Percentiles rank a stretch among this genome's conserved stretches.
phyloP scores from a whole-genome alignment of 2,797 vertebrate species.

The Rhinichthys osculus region DNA sequence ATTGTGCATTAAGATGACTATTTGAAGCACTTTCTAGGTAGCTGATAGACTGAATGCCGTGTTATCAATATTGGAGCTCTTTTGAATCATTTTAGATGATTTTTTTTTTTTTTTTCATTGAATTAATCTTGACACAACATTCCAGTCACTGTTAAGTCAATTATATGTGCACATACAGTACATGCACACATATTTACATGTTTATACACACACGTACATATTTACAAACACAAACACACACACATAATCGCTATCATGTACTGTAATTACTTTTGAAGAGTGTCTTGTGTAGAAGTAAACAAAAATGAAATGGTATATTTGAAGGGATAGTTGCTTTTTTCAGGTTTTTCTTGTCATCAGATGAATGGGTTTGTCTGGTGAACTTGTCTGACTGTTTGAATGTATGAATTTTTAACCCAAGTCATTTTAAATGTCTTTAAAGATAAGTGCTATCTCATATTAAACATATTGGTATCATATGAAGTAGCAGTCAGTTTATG shows the following conservation, averaged over 20 bases:
- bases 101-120: conserved; percentile 44
- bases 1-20: conserved; percentile 58
- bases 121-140: conserved; percentile 62
- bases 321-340: conserved; percentile 52
- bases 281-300: conserved; percentile 47
- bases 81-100: conserved; percentile 48
- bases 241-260: conserved; percentile 55
- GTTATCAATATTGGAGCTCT: conserved; percentile 58
- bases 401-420: conserved; percentile 60
- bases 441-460: conserved; percentile 53
- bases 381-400: conserved; percentile 53
- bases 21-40: conserved; percentile 63
- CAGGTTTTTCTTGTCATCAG: conserved; percentile 55
- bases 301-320: conserved; percentile 28
- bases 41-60: conserved; percentile 60
- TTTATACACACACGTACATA: conserved; percentile 26
- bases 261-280: conserved; percentile 62
- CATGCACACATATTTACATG: conserved; percentile 10
- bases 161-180: conserved; percentile 42
- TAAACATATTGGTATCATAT: conserved; percentile 56
- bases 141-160: conserved; percentile 62
- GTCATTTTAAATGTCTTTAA: conserved; percentile 58
- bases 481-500: conserved; percentile 51
- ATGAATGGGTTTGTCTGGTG: conserved; percentile 53
- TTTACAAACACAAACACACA: conserved; percentile 31